Base-by-base conservation (phyloP, 2,888 invertebrate genomes). In the Tipula lateralis region DNA sequence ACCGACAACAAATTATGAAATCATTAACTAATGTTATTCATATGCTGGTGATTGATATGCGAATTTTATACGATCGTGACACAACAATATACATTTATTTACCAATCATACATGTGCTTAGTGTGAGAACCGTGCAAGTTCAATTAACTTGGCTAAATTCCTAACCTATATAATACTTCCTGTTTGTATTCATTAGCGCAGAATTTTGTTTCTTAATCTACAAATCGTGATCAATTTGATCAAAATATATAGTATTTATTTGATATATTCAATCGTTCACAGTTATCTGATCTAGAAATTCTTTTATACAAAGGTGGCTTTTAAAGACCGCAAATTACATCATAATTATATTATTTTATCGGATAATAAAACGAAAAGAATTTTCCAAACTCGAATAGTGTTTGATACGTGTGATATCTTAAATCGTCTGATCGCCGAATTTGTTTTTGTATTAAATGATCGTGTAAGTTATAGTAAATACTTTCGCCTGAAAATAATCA, bases 141-240 rank as follows among this genome's bases (percentile, higher is more conserved):
- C 44, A 44, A 44, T 44, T 44, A 44, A 44, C n/a, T 44, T n/a
- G 2, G n/a, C 13, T n/a, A 44, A 44, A 44, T 44, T 44, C 2
- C 0, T 44, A 44, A 44, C 44, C 44, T 44, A 44, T 5, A 44
- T 44, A 32, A n/a, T n/a, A 44, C 4, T 66, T 66, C 24, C 66
- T 66, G 24, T 24, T 9, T 66, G 24, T 24, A 66, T 66, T 66
- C 19, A 66, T 66, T 66, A 66, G 66, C 66, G 24, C 24, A 9
- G 24, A 66, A 66, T 24, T 66, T 66, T 66, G 24, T 19, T n/a
- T n/a, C n/a, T n/a, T 66, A 66, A 66, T 66, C 66, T 9, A 9
- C 6, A 66, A 66, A 66, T 66, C 66, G 66, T 66, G 66, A 66
- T 66, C 66, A 66, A 66, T 50, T 50, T 50, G 44, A 50, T 50